Evolutionary conservation across 2,888 invertebrate species (phyloP), one percentile per base, ranked within the genome.

Genomic region (Brenthis daphne): DNA sequence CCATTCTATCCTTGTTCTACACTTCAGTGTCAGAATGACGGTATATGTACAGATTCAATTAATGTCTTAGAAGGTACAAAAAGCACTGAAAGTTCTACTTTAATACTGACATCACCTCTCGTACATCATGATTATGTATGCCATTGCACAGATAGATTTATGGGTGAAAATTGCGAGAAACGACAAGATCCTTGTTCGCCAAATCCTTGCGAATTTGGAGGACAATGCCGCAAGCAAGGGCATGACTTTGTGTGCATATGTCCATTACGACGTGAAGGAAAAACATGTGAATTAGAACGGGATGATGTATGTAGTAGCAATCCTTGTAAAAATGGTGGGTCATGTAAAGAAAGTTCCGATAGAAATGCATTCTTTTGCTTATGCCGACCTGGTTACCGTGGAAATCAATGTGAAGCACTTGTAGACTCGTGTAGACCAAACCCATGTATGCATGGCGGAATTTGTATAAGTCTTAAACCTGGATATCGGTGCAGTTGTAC

Each of bases 371-470:
- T 97, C 94, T 98, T 97, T 87, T 99, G 99, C 79, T 91, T 97
- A 1, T 99, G 99, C 83, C 95, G 98, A 2, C 96, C 97, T 2
- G 98, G 98, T 1, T 99, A 97, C 85, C 94, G 97, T 13, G 99
- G 99, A 3, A 97, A 96, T 84, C 96, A 96, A 76, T 99, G 99
- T 84, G 98, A 98, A 90, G 95, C 96, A 24, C 93, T 96, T 3
- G 96, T 97, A 0, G 98, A 98, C 83, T 97, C 97, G 0, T 99
- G 99, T 82, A 94, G 98, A 70, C 97, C 98, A 0, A 98, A 98
- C 85, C 98, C 98, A n/a, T 99, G 99, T 80, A 90, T 97, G 72
- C 94, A 98, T 83, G 98, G 97, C 37, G 98, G 98, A 47, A 94
- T 97, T 57, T 99, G 99, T 81, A 95, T 97, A 16, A 96, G 96